Evolutionary conservation across 2,113 vertebrate genomes (phyloP).

Genomic region (Orycteropus afer): DNA sequence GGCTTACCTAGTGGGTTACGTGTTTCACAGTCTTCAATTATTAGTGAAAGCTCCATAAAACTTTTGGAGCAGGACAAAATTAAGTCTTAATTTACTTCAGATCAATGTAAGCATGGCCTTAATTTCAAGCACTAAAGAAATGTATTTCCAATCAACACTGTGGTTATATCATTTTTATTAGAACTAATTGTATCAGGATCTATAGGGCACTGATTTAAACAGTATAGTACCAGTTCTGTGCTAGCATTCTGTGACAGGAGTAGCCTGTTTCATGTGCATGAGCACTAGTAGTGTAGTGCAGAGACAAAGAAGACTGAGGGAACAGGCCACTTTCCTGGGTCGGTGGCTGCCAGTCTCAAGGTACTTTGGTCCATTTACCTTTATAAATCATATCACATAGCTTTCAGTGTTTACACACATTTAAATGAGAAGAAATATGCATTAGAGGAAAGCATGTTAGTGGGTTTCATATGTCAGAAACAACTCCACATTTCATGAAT

Average conservation of each 20-base stretch:
- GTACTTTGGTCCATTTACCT: not conserved
- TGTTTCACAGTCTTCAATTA: not conserved
- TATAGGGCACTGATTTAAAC: not conserved
- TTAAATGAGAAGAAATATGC: slow-evolving; percentile 11
- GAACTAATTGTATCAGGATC: too few relatives aligned
- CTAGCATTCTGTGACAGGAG: not conserved
- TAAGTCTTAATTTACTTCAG: not conserved
- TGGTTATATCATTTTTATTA: slow-evolving; percentile 35
- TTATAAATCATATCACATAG: not conserved
- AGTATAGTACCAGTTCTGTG: not conserved
- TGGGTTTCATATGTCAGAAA: slow-evolving; percentile 6
- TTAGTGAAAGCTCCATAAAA: not conserved
- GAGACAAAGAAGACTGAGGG: not conserved
- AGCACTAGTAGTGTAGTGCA: not conserved
- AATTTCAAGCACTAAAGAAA: slow-evolving; percentile 55
- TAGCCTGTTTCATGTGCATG: not conserved
- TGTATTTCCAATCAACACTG: not conserved
- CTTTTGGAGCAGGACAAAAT: not conserved
- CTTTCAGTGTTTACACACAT: not conserved
- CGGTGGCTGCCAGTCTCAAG: too few relatives aligned
- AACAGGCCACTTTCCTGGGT: not conserved
- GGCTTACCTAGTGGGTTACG: not conserved
- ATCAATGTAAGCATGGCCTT: not conserved
- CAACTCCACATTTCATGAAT: not conserved
- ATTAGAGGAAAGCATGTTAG: slow-evolving; percentile 17